Evolutionary conservation across 92 coral and sea anemone species (phyloP).

Genomic region (Porites lobata): DNA sequence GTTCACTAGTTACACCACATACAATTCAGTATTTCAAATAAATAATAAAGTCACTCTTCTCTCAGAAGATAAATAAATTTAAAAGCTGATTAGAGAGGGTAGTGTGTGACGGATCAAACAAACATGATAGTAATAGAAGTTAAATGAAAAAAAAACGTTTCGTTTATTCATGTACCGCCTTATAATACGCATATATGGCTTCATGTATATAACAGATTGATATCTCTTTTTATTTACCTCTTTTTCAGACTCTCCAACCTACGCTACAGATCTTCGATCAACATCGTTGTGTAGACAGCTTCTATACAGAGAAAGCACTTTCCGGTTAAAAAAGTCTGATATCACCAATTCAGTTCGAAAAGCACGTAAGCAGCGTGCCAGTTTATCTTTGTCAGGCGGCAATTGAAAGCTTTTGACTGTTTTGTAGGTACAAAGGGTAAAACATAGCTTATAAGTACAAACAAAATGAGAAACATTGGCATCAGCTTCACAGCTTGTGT

Average conservation of each 20-base stretch:
- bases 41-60: too few relatives aligned
- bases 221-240: too few relatives aligned
- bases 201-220: too few relatives aligned
- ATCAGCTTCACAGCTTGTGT: neutral
- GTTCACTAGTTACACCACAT: too few relatives aligned
- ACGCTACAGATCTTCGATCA: too few relatives aligned
- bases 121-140: neutral
- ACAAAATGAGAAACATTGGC: neutral
- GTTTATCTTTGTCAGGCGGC: slow-evolving; percentile 14
- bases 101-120: slow-evolving; percentile 2
- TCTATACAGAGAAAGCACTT: neutral
- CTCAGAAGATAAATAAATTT: neutral
- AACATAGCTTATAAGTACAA: neutral
- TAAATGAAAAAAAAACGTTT: neutral
- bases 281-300: neutral
- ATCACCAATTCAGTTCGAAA: too few relatives aligned
- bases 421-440: neutral
- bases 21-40: too few relatives aligned
- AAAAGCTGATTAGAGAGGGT: slow-evolving; percentile 26
- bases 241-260: too few relatives aligned
- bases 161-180: neutral
- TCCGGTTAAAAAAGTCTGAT: too few relatives aligned
- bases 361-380: neutral
- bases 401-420: slow-evolving; percentile 1
- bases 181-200: too few relatives aligned